Evolutionary conservation across 1,140 invertebrate genomes (phyloP), one percentile per base, ranked within the genome.

Genomic region (Drosophila pachea): DNA sequence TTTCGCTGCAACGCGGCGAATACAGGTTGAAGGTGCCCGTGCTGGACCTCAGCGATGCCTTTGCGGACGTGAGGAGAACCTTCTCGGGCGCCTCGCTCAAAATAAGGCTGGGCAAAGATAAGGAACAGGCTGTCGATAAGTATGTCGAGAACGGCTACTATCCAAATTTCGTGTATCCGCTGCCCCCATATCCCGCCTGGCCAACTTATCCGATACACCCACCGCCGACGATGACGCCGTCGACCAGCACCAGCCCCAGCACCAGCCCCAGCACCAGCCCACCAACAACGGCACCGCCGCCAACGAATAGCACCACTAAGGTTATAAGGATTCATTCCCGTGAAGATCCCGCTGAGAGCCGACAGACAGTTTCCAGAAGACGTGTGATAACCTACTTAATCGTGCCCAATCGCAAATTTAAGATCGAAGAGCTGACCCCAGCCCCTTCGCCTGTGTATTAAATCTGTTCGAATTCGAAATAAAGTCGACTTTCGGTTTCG

Each of bases 11-110:
- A 5, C n/a, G n/a, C 2, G 47, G 36, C 5, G 47, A 61, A 14
- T 61, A 42, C 6, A 40, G 4, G 11, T 2, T 42, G 35, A 2
- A 42, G 47, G 2, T 42, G 2, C 58, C 47, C 5, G 22, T 50
- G 3, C 42, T 2, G 47, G 45, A 61, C 16, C 8, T 61, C 6
- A 11, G 22, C 7, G 47, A 50, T 38, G 29, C 58, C 4, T 61
- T 32, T n/a, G 7, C 4, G 7, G 7, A 12, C 4, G 2, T 42
- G 6, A 11, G 12, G 32, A 16, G 42, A 1, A 31, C 8, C 31
- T 14, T 61, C 14, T 22, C n/a, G 33, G 47, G 29, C 12, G 16
- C n/a, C 0, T 40, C 33, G 0, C 50, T 49, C 1, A 14, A 12
- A 9, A 4, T 29, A 8, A 0, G 33, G 12, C 2, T 35, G 4